Percentiles rank a stretch among this genome's conserved stretches.
Conservation (phyloP, 1,140 invertebrate genomes). For the Oncopodura yosiiana region DNA sequence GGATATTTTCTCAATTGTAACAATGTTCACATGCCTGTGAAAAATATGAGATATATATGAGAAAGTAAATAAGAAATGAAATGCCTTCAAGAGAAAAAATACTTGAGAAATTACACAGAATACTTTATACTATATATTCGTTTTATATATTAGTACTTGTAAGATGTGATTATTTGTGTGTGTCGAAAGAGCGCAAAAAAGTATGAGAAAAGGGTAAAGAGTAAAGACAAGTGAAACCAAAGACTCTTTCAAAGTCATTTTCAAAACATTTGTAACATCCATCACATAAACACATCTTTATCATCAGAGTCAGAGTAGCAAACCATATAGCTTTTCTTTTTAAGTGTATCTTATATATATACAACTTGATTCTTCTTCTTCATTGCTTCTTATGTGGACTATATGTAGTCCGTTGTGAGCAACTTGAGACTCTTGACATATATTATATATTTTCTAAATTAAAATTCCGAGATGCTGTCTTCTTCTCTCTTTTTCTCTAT, state of each 20-base stretch:
- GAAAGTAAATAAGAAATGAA: not conserved
- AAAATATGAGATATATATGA: not conserved
- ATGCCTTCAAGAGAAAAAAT: not conserved
- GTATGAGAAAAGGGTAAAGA: not conserved
- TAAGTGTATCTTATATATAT: not conserved
- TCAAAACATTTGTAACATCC: no score
- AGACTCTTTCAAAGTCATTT: not conserved
- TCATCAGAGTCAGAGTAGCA: not conserved
- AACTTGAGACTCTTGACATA: not conserved
- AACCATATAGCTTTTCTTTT: not conserved
- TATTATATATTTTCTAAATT: no score
- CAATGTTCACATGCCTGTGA: not conserved
- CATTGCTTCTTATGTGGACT: not conserved
- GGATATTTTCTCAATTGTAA: not conserved
- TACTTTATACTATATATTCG: not conserved
- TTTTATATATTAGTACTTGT: no score
- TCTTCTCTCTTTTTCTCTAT: no score
- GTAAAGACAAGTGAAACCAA: not conserved
- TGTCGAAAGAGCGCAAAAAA: not conserved
- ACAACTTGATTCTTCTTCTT: not conserved
- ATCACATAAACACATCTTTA: not conserved
- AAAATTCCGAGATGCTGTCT: no score
- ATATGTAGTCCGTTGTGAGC: not conserved
- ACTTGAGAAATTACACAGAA: not conserved
- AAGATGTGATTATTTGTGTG: not conserved